Conservation (phyloP, 2,113 vertebrate genomes). For the Pagrus major region DNA sequence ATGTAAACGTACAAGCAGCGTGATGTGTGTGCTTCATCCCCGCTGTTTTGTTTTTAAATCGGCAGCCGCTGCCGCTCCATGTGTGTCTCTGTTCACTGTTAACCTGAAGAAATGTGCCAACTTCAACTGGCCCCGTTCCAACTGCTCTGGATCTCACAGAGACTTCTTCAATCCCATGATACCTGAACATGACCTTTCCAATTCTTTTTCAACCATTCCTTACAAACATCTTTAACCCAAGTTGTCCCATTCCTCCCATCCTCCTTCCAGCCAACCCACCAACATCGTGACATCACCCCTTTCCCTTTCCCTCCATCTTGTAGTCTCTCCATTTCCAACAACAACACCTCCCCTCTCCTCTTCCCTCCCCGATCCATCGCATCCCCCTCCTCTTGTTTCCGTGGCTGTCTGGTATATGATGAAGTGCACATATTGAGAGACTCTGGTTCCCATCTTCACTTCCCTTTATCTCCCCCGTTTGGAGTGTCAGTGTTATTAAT, state of each 20-base stretch:
- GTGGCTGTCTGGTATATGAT: constrained; percentile 72
- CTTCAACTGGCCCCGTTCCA: not conserved
- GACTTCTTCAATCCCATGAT: not conserved
- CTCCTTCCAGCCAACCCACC: constrained; percentile 15
- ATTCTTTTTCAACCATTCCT: constrained; percentile 24
- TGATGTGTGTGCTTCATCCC: not conserved
- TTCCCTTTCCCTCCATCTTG: constrained; percentile 4
- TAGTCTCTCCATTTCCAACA: constrained; percentile 29
- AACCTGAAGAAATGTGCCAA: constrained; percentile 18
- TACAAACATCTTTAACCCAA: constrained; percentile 2
- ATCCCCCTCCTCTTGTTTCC: constrained; percentile 50
- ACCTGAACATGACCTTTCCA: not conserved
- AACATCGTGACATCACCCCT: constrained; percentile 28
- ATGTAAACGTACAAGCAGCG: not conserved
- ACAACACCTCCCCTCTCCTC: constrained; percentile 32
- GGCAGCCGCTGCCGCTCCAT: not conserved
- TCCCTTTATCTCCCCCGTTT: constrained; percentile 77
- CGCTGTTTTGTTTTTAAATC: not conserved
- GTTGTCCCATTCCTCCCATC: constrained; percentile 4
- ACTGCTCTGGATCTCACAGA: constrained; percentile 1
- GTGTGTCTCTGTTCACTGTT: constrained; percentile 1
- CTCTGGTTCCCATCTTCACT: constrained; percentile 79
- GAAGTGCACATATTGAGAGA: constrained; percentile 78
- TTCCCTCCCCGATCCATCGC: constrained; percentile 9
- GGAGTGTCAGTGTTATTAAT: constrained; percentile 80